Base-by-base conservation (phyloP, 1,140 invertebrate species). In the Drosophila biarmipes region DNA sequence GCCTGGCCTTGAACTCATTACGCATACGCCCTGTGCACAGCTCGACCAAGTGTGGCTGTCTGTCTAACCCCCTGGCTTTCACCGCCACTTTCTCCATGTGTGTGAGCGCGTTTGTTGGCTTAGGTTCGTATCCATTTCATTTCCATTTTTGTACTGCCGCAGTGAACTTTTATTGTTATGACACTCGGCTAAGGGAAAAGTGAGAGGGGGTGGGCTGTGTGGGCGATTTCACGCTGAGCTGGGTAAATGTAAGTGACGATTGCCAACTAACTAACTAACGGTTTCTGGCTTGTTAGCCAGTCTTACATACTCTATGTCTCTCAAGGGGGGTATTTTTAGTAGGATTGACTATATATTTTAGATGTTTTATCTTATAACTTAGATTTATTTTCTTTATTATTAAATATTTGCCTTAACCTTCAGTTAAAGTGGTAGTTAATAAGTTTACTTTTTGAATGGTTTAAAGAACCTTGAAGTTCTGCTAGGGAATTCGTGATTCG, bases 101-200 rank as follows among this genome's bases (percentile, higher is more conserved):
- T 38, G n/a, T 42, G 49, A 38, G 57, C 49, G 38, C 31, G 37
- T 14, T 55, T 49, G 29, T 8, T 31, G 37, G 45, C 51, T 74
- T 69, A 69, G 55, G 57, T 55, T 69, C 56, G 37, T 52, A 74
- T 59, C 42, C 73, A 37, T 53, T 87, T 75, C 69, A 81, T 78
- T 86, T 75, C 53, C 82, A 72, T 78, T 80, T 76, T 80, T 77
- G 73, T 38, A 54, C 78, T 64, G 74, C 55, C 62, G 63, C 62
- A 78, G 62, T 87, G 52, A 81, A 78, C 71, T 87, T 87, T 86
- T 87, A 86, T 86, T 86, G 82, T 82, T 86, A 82, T 86, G 84
- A 72, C 63, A 58, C 67, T 61, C 54, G 64, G 62, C 38, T 52
- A 64, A 75, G 37, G 43, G 37, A 59, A 49, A 72, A 64, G 42